Base-by-base conservation (phyloP, 1,140 invertebrate genomes). In the Drosophila saltans region DNA sequence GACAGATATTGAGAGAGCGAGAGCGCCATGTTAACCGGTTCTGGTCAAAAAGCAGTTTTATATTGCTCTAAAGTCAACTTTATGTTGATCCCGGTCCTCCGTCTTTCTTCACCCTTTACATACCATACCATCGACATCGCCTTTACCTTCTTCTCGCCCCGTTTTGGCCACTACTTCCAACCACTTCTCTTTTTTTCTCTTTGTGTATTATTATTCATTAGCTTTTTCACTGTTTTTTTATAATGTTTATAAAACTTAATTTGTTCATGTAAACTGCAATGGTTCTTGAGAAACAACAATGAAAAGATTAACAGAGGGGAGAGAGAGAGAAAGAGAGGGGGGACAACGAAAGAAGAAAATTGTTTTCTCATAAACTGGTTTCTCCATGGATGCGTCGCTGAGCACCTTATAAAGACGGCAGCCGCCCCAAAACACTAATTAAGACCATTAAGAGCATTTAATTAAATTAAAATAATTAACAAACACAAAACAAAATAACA, bases 391-490 rank as follows among this genome's bases (percentile, higher is more conserved):
- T 75, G 45, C 40, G 28, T 45, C 59, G 74, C 58, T 28, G 40
- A 75, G 62, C 74, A 77, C 81, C 82, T 62, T 88, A 85, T 82
- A 85, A 88, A 83, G 80, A 66, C 78, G 74, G 65, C 28, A 67
- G 40, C 64, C 64, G 33, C 64, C 56, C 9, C 11, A 36, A 55
- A 55, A 24, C 65, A 52, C 85, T 90, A 89, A 89, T 85, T 84
- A 90, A 84, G 78, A 75, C 72, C 71, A 89, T 89, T 88, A 88
- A 81, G 72, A 70, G 84, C 74, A 89, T 90, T 89, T 89, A 89
- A 89, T 89, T 84, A 89, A 90, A 90, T 90, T 90, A 90, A 52
- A 88, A 90, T 85, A 90, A 89, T 89, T 89, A 90, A 89, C 16
- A 41, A 76, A 48, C 55, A 68, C 48, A 26, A 57, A 68, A 63